phyloP scores from a whole-genome alignment of 2,888 invertebrate genomes.

The Pheosia tremula region DNA sequence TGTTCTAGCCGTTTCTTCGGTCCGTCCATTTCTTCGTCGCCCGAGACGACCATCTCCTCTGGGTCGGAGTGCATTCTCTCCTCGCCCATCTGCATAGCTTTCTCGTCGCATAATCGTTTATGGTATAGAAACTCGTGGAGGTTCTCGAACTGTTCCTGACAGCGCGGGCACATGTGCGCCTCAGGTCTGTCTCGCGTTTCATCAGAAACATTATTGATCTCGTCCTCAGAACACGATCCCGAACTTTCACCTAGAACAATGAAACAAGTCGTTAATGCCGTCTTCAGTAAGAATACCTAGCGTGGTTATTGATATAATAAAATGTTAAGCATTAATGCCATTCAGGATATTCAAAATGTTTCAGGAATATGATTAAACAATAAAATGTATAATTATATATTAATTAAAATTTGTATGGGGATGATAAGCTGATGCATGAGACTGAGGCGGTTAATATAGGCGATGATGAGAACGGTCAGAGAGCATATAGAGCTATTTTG shows the following conservation, averaged over 20 bases:
- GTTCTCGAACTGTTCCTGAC: constrained; percentile 87
- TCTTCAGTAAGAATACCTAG: not conserved
- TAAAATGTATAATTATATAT: too few species aligned
- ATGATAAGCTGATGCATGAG: not conserved
- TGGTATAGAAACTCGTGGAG: constrained; percentile 86
- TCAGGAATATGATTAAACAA: too few species aligned
- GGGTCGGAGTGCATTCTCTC: constrained; percentile 88
- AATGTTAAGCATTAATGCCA: not conserved
- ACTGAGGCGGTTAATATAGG: not conserved
- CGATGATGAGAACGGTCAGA: not conserved
- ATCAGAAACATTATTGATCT: constrained; percentile 77
- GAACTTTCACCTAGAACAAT: constrained; percentile 88
- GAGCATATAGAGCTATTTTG: not conserved
- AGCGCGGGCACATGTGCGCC: constrained; percentile 86
- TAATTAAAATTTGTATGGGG: too few species aligned
- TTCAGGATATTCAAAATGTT: not conserved
- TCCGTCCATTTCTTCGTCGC: constrained; percentile 87
- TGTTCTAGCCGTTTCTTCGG: constrained; percentile 88
- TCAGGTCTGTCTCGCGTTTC: constrained; percentile 76
- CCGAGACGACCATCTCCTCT: constrained; percentile 89
- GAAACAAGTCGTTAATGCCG: constrained; percentile 32
- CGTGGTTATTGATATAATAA: not conserved
- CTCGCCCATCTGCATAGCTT: constrained; percentile 86
- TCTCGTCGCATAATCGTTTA: constrained; percentile 85
- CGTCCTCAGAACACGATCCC: constrained; percentile 87